Conservation (phyloP, 2,797 vertebrate genomes). For the Bufotes viridis region DNA sequence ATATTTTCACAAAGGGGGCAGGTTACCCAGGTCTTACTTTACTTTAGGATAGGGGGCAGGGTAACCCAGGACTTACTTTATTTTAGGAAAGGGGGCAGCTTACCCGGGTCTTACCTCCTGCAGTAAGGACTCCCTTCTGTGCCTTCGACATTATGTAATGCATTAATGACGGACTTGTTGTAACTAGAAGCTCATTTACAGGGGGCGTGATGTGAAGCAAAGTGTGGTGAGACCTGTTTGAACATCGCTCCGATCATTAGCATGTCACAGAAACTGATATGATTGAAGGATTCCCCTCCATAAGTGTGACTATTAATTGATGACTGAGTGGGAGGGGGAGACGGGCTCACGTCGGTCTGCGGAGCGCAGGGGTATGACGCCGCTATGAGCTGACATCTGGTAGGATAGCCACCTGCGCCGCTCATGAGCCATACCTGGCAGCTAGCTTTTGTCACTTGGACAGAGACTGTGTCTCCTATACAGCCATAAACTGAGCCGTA, state of each 20-base stretch:
- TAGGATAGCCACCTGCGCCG: conserved; percentile 6
- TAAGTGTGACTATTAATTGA: background rate
- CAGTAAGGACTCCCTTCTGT: background rate
- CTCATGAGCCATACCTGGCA: conserved; percentile 13
- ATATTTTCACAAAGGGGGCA: too few relatives aligned
- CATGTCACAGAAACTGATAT: conserved; percentile 32
- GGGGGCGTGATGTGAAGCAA: background rate
- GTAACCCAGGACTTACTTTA: too few relatives aligned
- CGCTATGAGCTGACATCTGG: conserved; percentile 35
- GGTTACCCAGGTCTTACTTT: too few relatives aligned
- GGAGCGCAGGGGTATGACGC: background rate
- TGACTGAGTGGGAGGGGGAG: conserved; percentile 23
- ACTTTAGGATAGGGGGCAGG: too few relatives aligned
- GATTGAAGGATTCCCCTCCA: conserved; percentile 11
- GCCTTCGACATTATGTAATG: conserved; percentile 11
- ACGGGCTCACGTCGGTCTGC: background rate
- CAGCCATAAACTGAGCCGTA: background rate
- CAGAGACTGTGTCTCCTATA: conserved; percentile 3
- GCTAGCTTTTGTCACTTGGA: conserved; percentile 24
- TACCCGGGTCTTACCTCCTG: background rate
- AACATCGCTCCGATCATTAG: conserved; percentile 26
- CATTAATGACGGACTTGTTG: background rate
- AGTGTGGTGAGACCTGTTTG: conserved; percentile 20
- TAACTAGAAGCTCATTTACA: conserved; percentile 25
- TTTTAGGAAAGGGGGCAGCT: background rate